phyloP scores from a whole-genome alignment of 2,888 invertebrate genomes.

The Drosophila incognita region DNA sequence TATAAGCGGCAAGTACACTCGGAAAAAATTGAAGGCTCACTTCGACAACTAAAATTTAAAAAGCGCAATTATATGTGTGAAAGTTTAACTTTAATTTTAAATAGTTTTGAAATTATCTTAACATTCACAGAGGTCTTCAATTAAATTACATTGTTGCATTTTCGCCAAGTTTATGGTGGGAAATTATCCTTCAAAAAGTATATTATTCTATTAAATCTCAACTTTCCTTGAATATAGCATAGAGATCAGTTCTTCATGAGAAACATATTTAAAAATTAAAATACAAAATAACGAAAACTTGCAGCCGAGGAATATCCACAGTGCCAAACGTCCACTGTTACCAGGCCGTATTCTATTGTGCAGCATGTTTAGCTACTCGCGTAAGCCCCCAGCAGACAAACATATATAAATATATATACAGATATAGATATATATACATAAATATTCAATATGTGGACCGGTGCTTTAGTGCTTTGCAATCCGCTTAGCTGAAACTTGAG shows the following conservation, averaged over 20 bases:
- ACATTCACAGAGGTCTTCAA: not conserved
- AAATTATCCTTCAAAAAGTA: not conserved
- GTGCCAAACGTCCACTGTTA: constrained; percentile 4
- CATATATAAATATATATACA: not conserved
- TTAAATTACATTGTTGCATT: not conserved
- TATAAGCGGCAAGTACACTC: not conserved
- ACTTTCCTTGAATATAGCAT: not conserved
- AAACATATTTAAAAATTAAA: not conserved
- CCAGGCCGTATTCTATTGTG: constrained; percentile 14
- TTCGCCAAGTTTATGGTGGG: not conserved
- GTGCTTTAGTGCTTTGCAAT: constrained; percentile 65
- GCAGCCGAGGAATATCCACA: not conserved
- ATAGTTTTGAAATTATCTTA: not conserved
- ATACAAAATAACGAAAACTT: not conserved
- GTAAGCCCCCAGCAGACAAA: constrained; percentile 20
- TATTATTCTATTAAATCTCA: not conserved
- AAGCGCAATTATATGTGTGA: not conserved
- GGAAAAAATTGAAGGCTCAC: not conserved
- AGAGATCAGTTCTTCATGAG: not conserved
- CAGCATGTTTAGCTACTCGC: constrained; percentile 1
- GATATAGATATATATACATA: constrained; percentile 26
- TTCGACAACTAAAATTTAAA: not conserved
- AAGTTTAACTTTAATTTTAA: not conserved
- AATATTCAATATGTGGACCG: constrained; percentile 62
- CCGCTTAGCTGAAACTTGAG: constrained; percentile 72